Percentiles rank a stretch among this genome's conserved stretches.
phyloP scores from a whole-genome alignment of 2,797 vertebrate genomes.

The Cottoperca gobio region DNA sequence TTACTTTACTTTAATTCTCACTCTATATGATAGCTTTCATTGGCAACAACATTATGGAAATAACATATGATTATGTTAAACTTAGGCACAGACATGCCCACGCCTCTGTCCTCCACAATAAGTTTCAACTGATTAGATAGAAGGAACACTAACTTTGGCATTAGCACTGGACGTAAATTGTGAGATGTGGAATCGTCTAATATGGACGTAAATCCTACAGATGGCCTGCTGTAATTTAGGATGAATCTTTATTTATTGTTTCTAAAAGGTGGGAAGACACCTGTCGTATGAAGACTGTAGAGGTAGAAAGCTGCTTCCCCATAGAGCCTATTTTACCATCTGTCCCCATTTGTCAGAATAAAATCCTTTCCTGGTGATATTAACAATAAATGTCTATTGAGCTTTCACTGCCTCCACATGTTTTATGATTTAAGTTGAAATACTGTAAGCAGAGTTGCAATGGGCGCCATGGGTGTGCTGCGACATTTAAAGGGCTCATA shows the following conservation, averaged over 20 bases:
- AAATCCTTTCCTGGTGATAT: constrained; percentile 48
- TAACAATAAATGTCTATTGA: constrained; percentile 58
- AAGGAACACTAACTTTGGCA: background rate
- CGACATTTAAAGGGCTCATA: constrained; percentile 57
- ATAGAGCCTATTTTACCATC: constrained; percentile 33
- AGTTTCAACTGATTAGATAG: too few species aligned
- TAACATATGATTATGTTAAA: background rate
- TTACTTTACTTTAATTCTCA: background rate
- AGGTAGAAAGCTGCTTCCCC: background rate
- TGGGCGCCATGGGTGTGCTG: constrained; percentile 57
- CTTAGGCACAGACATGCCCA: background rate
- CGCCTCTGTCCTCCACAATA: background rate
- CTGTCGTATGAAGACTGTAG: background rate
- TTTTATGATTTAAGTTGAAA: constrained; percentile 67
- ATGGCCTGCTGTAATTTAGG: background rate
- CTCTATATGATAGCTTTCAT: too few species aligned
- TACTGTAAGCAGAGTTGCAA: constrained; percentile 54
- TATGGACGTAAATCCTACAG: background rate
- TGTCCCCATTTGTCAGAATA: constrained; percentile 48
- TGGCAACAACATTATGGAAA: background rate
- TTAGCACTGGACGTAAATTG: background rate
- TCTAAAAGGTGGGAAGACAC: constrained; percentile 15
- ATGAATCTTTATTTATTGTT: too few species aligned
- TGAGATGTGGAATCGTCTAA: background rate
- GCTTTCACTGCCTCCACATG: constrained; percentile 42